These are phyloP conservation scores for Sminthurides bifidus DNA, from an alignment of 1,140 invertebrate species.

Conservation along the genomic window DNA sequence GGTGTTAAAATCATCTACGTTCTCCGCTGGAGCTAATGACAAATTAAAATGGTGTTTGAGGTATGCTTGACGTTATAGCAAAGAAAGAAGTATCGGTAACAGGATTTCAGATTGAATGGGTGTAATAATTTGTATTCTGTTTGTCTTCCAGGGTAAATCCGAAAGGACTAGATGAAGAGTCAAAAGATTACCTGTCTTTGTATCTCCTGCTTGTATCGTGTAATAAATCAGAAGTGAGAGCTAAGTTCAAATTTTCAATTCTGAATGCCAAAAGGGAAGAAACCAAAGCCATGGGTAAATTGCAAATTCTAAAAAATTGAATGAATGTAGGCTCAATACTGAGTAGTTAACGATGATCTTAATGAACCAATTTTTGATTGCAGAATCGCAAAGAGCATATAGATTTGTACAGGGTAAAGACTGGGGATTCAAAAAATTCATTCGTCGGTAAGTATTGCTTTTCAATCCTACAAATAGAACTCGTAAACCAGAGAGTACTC, in stretches of 20 bases:
- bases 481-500: too few species aligned
- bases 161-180: slow-evolving; percentile 98
- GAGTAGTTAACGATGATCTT: not conserved
- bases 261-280: slow-evolving; percentile 99
- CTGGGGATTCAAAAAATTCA: slow-evolving; percentile 99
- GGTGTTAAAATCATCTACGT: slow-evolving; percentile 97
- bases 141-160: slow-evolving; percentile 77
- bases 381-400: slow-evolving; percentile 83
- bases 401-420: slow-evolving; percentile 97
- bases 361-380: slow-evolving; percentile 32
- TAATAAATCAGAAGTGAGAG: slow-evolving; percentile 98
- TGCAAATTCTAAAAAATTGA: not conserved
- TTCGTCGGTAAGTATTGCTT: slow-evolving; percentile 46
- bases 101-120: too few species aligned
- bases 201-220: slow-evolving; percentile 97
- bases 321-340: not conserved
- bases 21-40: slow-evolving; percentile 96
- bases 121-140: too few species aligned
- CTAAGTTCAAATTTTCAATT: slow-evolving; percentile 99
- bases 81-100: too few species aligned
- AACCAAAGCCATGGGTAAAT: slow-evolving; percentile 66
- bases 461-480: not conserved
- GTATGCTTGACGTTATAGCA: slow-evolving; percentile 32
- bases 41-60: slow-evolving; percentile 89
- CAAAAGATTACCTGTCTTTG: slow-evolving; percentile 97